A percentile compares a stretch with the other conserved stretches of the same genome.
phyloP scores from a whole-genome alignment of 2,888 invertebrate genomes.

The Heteromyza rotundicornis region DNA sequence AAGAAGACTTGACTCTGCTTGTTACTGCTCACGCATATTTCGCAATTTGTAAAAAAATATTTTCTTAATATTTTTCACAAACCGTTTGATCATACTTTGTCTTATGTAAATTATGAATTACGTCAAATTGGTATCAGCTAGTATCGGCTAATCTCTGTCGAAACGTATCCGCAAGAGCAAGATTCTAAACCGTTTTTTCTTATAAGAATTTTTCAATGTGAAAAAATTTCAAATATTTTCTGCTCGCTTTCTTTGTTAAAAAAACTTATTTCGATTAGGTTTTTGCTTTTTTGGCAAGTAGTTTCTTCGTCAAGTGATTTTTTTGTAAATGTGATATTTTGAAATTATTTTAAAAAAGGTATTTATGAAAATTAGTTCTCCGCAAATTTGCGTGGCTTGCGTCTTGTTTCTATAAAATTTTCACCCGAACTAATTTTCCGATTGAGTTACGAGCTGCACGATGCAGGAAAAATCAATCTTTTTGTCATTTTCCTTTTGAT shows the following conservation, averaged over 20 bases:
- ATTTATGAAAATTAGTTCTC: slow-evolving; percentile 17
- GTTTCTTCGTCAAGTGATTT: slow-evolving; percentile 13
- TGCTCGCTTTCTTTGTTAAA: slow-evolving; percentile 32
- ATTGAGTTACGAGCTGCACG: slow-evolving; percentile 21
- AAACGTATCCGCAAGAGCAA: too few species aligned
- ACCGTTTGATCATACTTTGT: not conserved
- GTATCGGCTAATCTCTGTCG: too few species aligned
- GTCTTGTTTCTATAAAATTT: slow-evolving; percentile 30
- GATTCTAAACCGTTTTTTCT: too few species aligned
- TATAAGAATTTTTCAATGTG: slow-evolving; percentile 18
- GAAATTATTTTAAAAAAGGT: slow-evolving; percentile 13
- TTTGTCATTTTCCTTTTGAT: slow-evolving; percentile 46
- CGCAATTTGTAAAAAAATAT: not conserved
- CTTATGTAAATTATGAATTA: too few species aligned
- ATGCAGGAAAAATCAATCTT: slow-evolving; percentile 55
- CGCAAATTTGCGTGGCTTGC: not conserved
- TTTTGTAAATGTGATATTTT: slow-evolving; percentile 1
- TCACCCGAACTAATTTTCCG: slow-evolving; percentile 38
- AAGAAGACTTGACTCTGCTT: slow-evolving; percentile 23
- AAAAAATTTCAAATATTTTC: slow-evolving; percentile 20
- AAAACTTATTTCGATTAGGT: slow-evolving; percentile 20
- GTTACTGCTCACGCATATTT: not conserved
- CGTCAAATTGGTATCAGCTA: too few species aligned
- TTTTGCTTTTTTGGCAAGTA: not conserved
- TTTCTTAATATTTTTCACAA: not conserved